phyloP scores from a whole-genome alignment of 2,888 invertebrate genomes.

The Agrochola macilenta region DNA sequence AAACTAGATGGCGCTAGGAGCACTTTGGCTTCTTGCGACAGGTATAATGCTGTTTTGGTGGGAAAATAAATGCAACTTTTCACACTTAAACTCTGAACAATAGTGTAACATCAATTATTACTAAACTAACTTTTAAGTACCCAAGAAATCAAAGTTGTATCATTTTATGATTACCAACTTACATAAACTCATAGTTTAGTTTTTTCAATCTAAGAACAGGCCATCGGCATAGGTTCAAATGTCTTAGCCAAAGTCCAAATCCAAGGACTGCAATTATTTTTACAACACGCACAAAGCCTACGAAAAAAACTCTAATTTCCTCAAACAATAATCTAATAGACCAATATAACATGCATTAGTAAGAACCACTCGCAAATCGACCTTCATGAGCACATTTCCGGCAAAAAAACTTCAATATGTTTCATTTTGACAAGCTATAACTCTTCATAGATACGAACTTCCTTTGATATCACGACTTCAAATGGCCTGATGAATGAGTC shows the following conservation, averaged over 20 bases:
- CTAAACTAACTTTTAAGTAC: not conserved
- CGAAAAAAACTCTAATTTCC: slow-evolving; percentile 41
- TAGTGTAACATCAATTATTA: not conserved
- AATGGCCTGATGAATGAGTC: slow-evolving; percentile 28
- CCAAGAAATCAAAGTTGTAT: not conserved
- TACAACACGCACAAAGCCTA: slow-evolving; percentile 15
- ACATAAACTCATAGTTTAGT: not conserved
- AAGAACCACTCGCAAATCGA: slow-evolving; percentile 27
- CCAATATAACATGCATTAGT: slow-evolving; percentile 30
- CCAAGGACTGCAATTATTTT: slow-evolving; percentile 18
- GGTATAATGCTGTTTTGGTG: not conserved
- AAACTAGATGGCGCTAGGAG: slow-evolving; percentile 37
- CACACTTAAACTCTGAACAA: not conserved
- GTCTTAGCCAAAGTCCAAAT: not conserved
- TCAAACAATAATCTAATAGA: slow-evolving; percentile 45
- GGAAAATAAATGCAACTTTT: slow-evolving; percentile 1
- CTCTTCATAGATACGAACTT: not conserved
- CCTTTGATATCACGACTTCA: slow-evolving; percentile 12
- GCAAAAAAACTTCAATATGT: slow-evolving; percentile 25
- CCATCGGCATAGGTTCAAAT: not conserved
- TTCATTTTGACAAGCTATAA: slow-evolving; percentile 23
- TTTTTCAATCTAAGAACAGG: not conserved
- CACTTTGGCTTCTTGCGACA: not conserved
- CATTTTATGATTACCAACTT: not conserved
- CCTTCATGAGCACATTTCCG: slow-evolving; percentile 51